phyloP scores from a whole-genome alignment of 2,113 vertebrate species.

The Sinocyclocheilus anophthalmus region DNA sequence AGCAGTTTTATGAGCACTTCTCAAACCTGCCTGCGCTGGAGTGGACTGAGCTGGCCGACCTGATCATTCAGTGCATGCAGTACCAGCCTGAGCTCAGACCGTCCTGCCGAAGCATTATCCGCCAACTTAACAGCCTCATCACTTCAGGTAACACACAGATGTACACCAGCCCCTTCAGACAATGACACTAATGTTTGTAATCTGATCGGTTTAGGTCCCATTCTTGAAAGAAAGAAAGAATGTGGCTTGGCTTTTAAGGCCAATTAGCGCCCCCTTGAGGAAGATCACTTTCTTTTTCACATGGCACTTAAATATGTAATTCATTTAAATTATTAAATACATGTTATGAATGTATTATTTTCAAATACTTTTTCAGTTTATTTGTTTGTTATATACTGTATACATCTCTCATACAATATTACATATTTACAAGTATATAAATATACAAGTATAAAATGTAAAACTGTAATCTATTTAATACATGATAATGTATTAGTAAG shows the following conservation, averaged over 20 bases:
- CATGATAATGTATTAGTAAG: no score
- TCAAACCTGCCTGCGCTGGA: conserved; percentile 80
- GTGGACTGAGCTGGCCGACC: conserved; percentile 86
- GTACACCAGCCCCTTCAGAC: no score
- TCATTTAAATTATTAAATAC: background rate
- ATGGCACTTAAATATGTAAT: no score
- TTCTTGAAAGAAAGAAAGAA: background rate
- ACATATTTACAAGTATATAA: no score
- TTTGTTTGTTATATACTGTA: no score
- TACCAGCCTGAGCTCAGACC: conserved; percentile 81
- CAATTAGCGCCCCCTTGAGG: background rate
- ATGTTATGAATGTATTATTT: background rate
- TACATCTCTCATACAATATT: no score
- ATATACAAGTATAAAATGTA: no score
- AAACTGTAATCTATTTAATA: no score
- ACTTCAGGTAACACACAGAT: conserved; percentile 78
- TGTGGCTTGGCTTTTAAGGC: background rate
- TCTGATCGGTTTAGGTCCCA: background rate
- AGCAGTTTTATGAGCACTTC: conserved; percentile 77
- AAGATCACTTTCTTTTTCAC: background rate
- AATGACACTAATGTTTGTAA: background rate
- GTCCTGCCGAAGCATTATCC: conserved; percentile 83
- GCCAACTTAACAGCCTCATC: conserved; percentile 90
- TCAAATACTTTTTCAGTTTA: no score
- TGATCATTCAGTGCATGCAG: conserved; percentile 87